These are phyloP conservation scores for Hemicordylus capensis DNA, from an alignment of 2,113 vertebrate species.

Conservation along the genomic window DNA sequence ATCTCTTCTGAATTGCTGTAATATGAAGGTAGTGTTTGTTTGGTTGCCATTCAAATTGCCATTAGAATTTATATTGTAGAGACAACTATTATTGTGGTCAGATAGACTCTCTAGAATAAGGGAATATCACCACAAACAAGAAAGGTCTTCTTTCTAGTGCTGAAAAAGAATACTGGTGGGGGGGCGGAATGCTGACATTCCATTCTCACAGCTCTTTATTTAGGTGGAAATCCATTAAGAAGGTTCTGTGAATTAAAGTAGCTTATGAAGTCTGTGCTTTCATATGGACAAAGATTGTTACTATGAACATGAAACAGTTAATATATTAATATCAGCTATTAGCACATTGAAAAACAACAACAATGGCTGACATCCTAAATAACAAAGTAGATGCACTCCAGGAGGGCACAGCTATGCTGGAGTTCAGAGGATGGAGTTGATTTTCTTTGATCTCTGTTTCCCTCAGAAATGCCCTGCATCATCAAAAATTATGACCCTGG, in stretches of 20 bases:
- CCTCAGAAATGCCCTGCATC: too few relatives aligned
- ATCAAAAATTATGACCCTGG: too few relatives aligned
- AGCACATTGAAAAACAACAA: neutral
- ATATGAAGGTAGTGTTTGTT: too few relatives aligned
- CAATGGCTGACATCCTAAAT: too few relatives aligned
- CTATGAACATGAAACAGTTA: constrained; percentile 19
- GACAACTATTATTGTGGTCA: neutral
- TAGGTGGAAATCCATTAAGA: neutral
- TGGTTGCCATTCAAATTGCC: neutral
- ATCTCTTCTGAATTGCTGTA: too few relatives aligned
- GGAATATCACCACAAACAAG: neutral
- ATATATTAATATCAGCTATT: neutral
- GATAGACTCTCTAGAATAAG: neutral
- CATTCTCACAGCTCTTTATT: neutral
- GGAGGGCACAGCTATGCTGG: too few relatives aligned
- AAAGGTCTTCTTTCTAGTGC: neutral
- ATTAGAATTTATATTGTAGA: neutral
- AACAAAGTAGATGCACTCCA: too few relatives aligned
- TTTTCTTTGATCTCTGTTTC: too few relatives aligned
- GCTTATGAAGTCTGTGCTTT: neutral
- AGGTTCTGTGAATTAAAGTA: neutral
- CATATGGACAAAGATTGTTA: neutral
- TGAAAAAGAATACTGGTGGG: neutral
- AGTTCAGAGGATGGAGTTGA: too few relatives aligned
- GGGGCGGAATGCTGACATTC: neutral